Evolutionary conservation across 2,113 vertebrate genomes (phyloP).

Genomic region (Engystomops pustulosus): DNA sequence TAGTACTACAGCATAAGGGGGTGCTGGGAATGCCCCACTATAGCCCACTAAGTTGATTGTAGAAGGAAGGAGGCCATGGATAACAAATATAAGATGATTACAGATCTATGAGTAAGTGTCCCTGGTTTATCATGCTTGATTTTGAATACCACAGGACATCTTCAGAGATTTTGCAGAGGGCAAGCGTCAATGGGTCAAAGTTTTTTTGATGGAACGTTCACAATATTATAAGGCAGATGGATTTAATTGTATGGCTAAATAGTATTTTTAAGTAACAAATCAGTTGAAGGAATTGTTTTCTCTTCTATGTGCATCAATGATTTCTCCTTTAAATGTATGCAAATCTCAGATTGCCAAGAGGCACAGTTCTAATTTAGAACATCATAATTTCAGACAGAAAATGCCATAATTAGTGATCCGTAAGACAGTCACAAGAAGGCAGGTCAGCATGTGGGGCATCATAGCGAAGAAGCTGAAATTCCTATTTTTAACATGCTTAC

Average conservation of each 20-base stretch:
- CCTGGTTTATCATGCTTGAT: no score
- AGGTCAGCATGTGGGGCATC: constrained; percentile 30
- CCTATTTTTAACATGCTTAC: not conserved
- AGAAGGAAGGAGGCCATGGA: no score
- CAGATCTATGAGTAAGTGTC: no score
- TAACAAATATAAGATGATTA: no score
- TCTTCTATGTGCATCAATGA: no score
- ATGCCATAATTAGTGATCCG: constrained; percentile 78
- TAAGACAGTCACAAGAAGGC: constrained; percentile 62
- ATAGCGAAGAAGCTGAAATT: not conserved
- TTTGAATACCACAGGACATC: no score
- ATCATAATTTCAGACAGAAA: constrained; percentile 70
- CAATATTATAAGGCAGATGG: not conserved
- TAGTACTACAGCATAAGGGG: no score
- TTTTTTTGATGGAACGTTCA: no score
- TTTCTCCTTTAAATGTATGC: constrained; percentile 31
- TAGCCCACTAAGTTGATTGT: no score
- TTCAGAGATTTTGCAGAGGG: no score
- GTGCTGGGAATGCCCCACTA: no score
- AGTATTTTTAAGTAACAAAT: not conserved
- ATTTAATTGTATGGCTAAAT: not conserved
- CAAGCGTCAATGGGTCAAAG: no score
- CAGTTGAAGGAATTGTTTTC: not conserved
- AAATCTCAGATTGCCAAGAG: constrained; percentile 73
- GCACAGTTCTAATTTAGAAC: constrained; percentile 72